Evolutionary conservation across 2,888 invertebrate genomes (phyloP).

Genomic region (Folsomia candida): DNA sequence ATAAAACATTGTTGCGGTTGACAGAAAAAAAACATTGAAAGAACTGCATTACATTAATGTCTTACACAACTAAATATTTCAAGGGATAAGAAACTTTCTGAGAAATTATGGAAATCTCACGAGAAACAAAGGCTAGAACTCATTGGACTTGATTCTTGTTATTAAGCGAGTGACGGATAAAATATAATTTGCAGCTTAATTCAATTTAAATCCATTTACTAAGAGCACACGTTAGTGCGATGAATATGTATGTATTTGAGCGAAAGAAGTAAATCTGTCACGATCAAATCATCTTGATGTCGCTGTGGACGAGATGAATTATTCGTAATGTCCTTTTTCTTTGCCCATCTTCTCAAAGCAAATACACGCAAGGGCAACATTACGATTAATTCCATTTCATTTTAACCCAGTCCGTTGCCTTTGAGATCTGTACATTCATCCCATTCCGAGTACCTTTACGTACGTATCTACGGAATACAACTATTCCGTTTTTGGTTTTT

Average conservation of each 20-base stretch:
- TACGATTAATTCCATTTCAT: background rate
- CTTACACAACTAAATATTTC: background rate
- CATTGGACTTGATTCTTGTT: background rate
- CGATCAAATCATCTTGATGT: conserved; percentile 34
- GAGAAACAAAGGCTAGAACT: background rate
- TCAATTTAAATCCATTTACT: background rate
- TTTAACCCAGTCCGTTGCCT: background rate
- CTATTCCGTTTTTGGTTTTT: background rate
- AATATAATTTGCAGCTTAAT: background rate
- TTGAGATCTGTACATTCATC: background rate
- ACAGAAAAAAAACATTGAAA: no score
- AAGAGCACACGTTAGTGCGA: no score
- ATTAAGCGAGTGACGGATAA: no score
- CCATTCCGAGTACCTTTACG: no score
- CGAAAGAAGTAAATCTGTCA: conserved; percentile 24
- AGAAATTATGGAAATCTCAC: background rate
- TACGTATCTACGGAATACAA: no score
- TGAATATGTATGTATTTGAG: background rate
- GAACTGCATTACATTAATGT: no score
- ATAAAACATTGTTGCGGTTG: background rate
- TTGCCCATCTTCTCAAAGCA: background rate
- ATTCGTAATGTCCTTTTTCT: conserved; percentile 8
- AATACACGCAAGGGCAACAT: no score
- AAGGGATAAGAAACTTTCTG: background rate
- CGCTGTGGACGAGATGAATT: conserved; percentile 16